Evolutionary conservation across 2,113 vertebrate genomes (phyloP).

Genomic region (Sturnus vulgaris): DNA sequence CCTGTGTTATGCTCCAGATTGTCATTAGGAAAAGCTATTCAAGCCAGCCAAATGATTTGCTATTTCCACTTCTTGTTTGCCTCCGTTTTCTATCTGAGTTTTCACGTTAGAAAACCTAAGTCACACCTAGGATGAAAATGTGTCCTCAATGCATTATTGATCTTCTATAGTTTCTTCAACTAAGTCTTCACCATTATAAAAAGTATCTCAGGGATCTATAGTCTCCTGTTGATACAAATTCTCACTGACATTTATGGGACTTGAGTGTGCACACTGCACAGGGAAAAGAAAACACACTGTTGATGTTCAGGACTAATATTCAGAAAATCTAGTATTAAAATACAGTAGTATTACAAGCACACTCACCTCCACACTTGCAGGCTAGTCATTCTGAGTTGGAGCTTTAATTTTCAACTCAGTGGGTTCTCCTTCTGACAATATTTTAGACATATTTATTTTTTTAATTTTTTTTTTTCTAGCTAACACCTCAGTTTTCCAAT

Average conservation of each 20-base stretch:
- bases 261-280: not conserved
- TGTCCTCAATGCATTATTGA: constrained; percentile 5
- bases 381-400: not conserved
- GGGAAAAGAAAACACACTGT: constrained; percentile 7
- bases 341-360: not conserved
- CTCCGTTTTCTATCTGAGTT: not conserved
- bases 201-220: constrained; percentile 16
- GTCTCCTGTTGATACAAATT: constrained; percentile 20
- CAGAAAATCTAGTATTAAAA: constrained; percentile 4
- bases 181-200: not conserved
- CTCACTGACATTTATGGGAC: not conserved
- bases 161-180: not conserved
- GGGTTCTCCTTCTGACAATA: not conserved
- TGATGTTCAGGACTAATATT: not conserved
- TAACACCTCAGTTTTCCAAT: not conserved
- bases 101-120: not conserved
- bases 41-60: not conserved
- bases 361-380: not conserved
- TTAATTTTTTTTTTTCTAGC: not conserved
- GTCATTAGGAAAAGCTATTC: constrained; percentile 22
- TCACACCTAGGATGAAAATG: not conserved
- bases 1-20: constrained; percentile 5
- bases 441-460: not conserved
- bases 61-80: constrained; percentile 28
- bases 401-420: not conserved